Conservation (phyloP, 1,140 invertebrate species). For the Eubasilissa regina region DNA sequence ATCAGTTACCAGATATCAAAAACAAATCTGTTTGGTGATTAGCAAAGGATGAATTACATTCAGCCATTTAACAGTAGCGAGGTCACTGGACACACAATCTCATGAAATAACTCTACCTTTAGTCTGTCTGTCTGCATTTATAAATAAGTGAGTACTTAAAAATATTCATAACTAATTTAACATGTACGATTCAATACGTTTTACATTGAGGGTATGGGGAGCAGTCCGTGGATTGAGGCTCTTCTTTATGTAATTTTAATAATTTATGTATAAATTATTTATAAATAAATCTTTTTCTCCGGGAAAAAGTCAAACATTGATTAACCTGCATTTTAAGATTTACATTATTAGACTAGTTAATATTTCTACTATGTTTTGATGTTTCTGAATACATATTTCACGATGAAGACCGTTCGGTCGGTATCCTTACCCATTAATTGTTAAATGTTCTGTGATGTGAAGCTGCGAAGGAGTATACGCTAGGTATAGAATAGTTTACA, state of each 20-base stretch:
- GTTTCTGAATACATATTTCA: conserved; percentile 19
- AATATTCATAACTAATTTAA: not conserved
- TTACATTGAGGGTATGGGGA: not conserved
- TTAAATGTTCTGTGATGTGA: conserved; percentile 61
- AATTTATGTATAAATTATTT: conserved; percentile 27
- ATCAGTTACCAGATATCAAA: conserved; percentile 1
- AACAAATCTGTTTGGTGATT: not conserved
- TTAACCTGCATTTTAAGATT: conserved; percentile 22
- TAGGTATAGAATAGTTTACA: conserved; percentile 58
- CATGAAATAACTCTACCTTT: not conserved
- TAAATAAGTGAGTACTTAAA: conserved; percentile 28
- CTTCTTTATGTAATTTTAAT: conserved; percentile 24
- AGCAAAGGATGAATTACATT: not conserved
- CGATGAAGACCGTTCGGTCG: not conserved
- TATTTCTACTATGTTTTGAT: conserved; percentile 40
- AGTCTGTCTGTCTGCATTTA: not conserved
- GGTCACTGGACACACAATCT: not conserved
- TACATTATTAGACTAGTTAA: conserved; percentile 37
- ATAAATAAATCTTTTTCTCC: not conserved
- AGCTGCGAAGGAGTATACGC: conserved; percentile 58
- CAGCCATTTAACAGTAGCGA: not conserved
- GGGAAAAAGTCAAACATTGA: not conserved
- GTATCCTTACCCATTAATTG: conserved; percentile 49
- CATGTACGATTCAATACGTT: not conserved
- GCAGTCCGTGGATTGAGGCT: not conserved